phyloP scores from a whole-genome alignment of 53 echinoderm and acorn worm genomes.

The Pentamera pediparva region DNA sequence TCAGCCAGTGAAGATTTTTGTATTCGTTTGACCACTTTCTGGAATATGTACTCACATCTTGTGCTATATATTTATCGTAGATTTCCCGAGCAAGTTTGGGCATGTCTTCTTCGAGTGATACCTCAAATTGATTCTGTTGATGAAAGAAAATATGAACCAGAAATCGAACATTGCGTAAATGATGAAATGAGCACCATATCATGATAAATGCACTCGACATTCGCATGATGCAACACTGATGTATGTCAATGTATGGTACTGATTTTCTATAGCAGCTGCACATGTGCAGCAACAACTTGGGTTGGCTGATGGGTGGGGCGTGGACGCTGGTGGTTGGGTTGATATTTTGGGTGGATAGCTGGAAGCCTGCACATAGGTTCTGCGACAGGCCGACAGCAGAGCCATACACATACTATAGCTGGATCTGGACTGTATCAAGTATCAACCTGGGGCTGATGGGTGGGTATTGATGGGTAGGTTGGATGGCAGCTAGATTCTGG shows the following conservation, averaged over 20 bases:
- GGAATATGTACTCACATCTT: conserved; percentile 65
- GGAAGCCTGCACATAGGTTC: too few species aligned
- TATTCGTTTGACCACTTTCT: neutral
- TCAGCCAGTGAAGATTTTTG: too few species aligned
- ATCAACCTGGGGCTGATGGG: too few species aligned
- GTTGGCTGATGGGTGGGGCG: too few species aligned
- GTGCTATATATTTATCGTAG: conserved; percentile 76
- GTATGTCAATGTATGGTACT: neutral
- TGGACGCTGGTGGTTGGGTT: too few species aligned
- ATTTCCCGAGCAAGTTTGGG: conserved; percentile 57
- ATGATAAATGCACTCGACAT: neutral
- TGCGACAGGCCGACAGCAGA: too few species aligned
- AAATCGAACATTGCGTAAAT: neutral
- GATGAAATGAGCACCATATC: neutral
- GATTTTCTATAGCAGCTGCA: neutral
- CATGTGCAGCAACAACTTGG: too few species aligned
- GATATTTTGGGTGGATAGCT: too few species aligned
- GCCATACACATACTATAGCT: too few species aligned
- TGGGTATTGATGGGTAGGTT: too few species aligned
- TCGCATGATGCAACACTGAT: neutral
- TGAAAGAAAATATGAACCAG: neutral
- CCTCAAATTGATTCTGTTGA: conserved; percentile 78
- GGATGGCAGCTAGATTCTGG: too few species aligned
- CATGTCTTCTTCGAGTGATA: conserved; percentile 66
- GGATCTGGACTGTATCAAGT: too few species aligned